phyloP scores from a whole-genome alignment of 2,113 vertebrate species.

The Xiphias gladius region DNA sequence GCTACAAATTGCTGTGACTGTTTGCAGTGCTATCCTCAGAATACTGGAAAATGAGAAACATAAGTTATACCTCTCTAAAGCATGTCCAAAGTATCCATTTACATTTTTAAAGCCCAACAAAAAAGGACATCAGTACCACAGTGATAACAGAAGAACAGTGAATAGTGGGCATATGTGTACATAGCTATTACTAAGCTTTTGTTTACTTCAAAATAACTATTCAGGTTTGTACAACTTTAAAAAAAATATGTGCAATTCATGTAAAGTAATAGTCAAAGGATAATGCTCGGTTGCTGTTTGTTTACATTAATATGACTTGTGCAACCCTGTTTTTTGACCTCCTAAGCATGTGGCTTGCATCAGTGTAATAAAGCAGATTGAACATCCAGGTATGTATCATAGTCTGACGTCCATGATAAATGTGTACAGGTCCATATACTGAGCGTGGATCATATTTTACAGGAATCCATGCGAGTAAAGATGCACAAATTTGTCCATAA shows the following conservation, averaged over 20 bases:
- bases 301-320: constrained; percentile 64
- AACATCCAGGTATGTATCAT: constrained; percentile 47
- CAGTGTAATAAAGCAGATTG: constrained; percentile 57
- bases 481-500: constrained; percentile 50
- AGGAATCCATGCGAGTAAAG: constrained; percentile 76
- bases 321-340: constrained; percentile 67
- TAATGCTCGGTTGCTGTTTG: constrained; percentile 56
- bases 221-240: constrained; percentile 41
- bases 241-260: constrained; percentile 45
- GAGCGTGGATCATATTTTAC: constrained; percentile 64
- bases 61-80: constrained; percentile 39
- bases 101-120: constrained; percentile 46
- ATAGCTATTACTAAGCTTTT: constrained; percentile 23
- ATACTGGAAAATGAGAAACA: constrained; percentile 10
- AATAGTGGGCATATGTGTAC: constrained; percentile 33
- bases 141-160: constrained; percentile 8
- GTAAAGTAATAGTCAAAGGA: constrained; percentile 25
- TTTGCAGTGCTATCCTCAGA: constrained; percentile 49
- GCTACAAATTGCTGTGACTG: constrained; percentile 48
- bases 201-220: constrained; percentile 32
- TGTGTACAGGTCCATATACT: constrained; percentile 41
- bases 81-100: constrained; percentile 34
- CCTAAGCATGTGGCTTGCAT: constrained; percentile 70
- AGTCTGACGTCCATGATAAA: constrained; percentile 51
- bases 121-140: constrained; percentile 41